These are phyloP conservation scores for Etheostoma cragini DNA, from an alignment of 2,113 vertebrate genomes.

Conservation along the genomic window DNA sequence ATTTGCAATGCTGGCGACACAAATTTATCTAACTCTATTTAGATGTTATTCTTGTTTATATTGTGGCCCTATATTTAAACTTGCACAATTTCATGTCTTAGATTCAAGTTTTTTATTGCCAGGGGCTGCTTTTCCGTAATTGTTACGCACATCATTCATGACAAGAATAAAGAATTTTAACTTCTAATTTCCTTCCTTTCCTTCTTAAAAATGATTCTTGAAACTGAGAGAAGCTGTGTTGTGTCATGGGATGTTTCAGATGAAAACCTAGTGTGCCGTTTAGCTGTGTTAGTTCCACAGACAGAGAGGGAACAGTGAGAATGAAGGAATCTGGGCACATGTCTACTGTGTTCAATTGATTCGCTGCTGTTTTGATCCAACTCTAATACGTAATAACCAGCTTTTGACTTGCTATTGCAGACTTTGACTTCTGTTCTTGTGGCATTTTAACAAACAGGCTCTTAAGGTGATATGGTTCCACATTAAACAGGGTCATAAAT, in stretches of 20 bases:
- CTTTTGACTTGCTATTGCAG: neutral
- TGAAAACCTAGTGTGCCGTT: constrained; percentile 14
- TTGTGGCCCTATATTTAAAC: no score
- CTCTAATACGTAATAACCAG: neutral
- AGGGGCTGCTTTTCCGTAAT: no score
- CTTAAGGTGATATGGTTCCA: neutral
- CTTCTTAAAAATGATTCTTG: neutral
- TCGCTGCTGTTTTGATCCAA: neutral
- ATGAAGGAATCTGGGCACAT: constrained; percentile 40
- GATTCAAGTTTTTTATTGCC: no score
- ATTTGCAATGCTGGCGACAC: no score
- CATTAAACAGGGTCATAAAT: neutral
- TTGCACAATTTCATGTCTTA: no score
- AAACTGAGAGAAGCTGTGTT: neutral
- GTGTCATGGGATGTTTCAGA: constrained; percentile 55
- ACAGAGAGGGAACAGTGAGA: constrained; percentile 2
- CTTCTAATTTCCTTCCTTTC: no score
- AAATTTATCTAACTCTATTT: no score
- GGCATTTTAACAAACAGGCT: neutral
- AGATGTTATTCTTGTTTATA: no score
- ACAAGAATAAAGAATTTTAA: no score
- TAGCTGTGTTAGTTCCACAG: constrained; percentile 50
- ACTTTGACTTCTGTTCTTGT: neutral
- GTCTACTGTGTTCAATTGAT: constrained; percentile 52
- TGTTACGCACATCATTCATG: no score